Conservation (phyloP, 2,888 invertebrate genomes). For the Lasioglossum zephyrum region DNA sequence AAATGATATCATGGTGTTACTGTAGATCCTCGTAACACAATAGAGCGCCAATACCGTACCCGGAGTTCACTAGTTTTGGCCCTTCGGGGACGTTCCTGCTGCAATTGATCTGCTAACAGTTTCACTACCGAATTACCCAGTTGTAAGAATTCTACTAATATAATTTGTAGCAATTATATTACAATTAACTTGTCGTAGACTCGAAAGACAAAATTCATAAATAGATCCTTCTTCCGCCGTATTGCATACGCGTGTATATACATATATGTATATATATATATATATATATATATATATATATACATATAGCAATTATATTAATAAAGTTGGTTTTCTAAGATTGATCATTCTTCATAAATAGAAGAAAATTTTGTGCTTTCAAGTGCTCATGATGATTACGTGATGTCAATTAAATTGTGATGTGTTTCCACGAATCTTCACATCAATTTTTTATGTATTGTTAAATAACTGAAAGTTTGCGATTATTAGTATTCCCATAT, state of each 20-base stretch:
- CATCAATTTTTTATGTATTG: too few species aligned
- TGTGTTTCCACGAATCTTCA: too few species aligned
- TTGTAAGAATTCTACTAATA: background rate
- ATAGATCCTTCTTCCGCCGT: slow-evolving; percentile 20
- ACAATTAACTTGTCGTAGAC: slow-evolving; percentile 60
- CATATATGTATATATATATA: background rate
- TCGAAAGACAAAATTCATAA: slow-evolving; percentile 60
- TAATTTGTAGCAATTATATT: too few species aligned
- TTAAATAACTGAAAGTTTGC: too few species aligned
- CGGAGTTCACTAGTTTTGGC: background rate
- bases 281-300: too few species aligned
- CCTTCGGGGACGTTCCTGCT: background rate
- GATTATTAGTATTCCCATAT: too few species aligned
- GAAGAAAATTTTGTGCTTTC: too few species aligned
- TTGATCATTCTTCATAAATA: too few species aligned
- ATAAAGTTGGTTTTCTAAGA: too few species aligned
- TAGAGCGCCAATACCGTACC: background rate
- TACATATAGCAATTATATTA: too few species aligned
- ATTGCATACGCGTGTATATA: background rate
- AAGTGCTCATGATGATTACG: too few species aligned
- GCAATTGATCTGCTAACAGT: background rate
- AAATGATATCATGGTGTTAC: background rate
- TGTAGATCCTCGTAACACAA: background rate
- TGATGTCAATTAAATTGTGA: too few species aligned
- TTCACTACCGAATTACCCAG: background rate